phyloP scores from a whole-genome alignment of 1,140 invertebrate species.

The Cardiocondyla obscurior region DNA sequence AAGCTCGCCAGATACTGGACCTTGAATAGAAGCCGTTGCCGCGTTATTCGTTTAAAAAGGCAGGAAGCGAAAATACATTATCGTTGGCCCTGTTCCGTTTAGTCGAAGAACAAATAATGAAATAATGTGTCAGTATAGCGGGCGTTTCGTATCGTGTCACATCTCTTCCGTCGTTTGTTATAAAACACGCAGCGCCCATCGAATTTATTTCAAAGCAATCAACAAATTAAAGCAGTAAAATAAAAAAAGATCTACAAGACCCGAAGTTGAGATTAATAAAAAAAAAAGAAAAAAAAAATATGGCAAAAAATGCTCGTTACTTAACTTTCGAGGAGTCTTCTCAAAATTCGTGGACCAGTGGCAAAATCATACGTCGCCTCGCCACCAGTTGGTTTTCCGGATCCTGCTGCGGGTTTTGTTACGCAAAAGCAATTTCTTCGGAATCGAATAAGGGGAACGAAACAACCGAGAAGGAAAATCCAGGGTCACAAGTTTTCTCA shows the following conservation, averaged over 20 bases:
- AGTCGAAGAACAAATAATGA: constrained; percentile 33
- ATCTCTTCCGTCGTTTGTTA: background rate
- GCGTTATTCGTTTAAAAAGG: constrained; percentile 14
- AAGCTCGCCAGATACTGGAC: constrained; percentile 18
- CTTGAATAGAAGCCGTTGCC: constrained; percentile 61
- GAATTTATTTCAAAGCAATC: no score
- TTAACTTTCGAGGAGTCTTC: constrained; percentile 61
- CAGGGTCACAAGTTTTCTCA: background rate
- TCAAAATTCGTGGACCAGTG: constrained; percentile 15
- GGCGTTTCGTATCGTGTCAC: constrained; percentile 11
- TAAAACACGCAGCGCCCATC: background rate
- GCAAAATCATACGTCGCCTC: constrained; percentile 56
- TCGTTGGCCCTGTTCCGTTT: constrained; percentile 60
- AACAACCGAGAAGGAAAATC: background rate
- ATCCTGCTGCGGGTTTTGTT: constrained; percentile 64
- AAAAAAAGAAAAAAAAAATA: no score
- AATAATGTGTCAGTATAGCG: constrained; percentile 53
- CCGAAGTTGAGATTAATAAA: background rate
- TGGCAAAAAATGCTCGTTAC: constrained; percentile 59
- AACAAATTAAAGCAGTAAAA: no score
- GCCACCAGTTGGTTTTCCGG: constrained; percentile 57
- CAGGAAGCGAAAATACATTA: constrained; percentile 70
- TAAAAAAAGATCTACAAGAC: background rate
- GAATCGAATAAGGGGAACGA: background rate
- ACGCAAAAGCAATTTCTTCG: background rate